Evolutionary conservation across 2,888 invertebrate species (phyloP), one percentile per base, ranked within the genome.

Genomic region (Cyclophora albipunctata): DNA sequence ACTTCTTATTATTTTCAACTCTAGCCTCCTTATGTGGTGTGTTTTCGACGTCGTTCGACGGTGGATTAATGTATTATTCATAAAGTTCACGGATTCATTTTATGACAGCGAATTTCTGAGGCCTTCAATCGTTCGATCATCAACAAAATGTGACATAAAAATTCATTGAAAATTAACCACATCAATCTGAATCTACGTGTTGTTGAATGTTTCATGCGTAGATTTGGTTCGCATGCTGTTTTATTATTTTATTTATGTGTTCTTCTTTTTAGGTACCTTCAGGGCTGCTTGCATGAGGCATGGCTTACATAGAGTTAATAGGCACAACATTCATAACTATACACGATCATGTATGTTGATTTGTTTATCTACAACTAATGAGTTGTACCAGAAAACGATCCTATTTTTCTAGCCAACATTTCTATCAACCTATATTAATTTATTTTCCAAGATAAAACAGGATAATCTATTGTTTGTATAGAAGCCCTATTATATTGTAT

Each of bases 261-360:
- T 65, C 7, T 42, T 42, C 34, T 79, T 83, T 86, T 66, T 85
- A 87, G 85, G 83, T 81, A 74, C 75, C 69, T 71, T 74, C 80
- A 76, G 78, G 72, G 67, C 76, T 65, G 73, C 66, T 75, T 74
- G 84, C 83, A 85, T 82, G 84, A 78, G 76, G 69, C 75, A 83
- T 74, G 78, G 80, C 78, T 81, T 82, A 64, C 66, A 71, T 81
- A 87, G 73, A 82, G 66, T 78, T 65, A 82, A 74, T 78, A 80
- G 76, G 73, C 68, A 73, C 69, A 69, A 74, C 60, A 69, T 75
- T 64, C 72, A 76, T 65, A 78, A 69, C 67, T 74, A 74, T 69
- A 78, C 81, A 58, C 76, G 72, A 66, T 86, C 86, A 84, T 84
- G 86, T 87, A 87, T 68, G 86, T 87, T 72, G 55, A 45, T 50